Evolutionary conservation across 2,113 vertebrate species (phyloP).

Genomic region (Caloenas nicobarica): DNA sequence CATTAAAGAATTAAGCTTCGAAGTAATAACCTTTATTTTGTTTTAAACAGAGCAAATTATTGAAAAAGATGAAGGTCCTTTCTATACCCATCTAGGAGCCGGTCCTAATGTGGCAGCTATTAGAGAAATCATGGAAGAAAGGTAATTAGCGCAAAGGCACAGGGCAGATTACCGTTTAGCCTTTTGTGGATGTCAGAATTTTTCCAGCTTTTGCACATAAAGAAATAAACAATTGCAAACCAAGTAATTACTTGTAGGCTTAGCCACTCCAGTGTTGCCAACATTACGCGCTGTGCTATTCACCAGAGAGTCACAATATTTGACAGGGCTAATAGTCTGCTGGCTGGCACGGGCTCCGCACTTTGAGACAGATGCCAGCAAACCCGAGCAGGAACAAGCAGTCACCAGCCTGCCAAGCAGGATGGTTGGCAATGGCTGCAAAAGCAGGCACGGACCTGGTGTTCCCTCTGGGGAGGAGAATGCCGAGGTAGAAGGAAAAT

Average conservation of each 20-base stretch:
- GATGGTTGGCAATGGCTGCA: background rate
- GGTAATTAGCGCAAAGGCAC: slow-evolving; percentile 84
- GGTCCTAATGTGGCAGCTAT: slow-evolving; percentile 91
- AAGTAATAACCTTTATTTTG: slow-evolving; percentile 78
- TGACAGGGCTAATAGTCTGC: slow-evolving; percentile 72
- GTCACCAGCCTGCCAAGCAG: slow-evolving; percentile 58
- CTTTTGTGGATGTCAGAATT: slow-evolving; percentile 74
- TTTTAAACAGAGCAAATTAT: slow-evolving; percentile 94
- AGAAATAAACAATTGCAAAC: slow-evolving; percentile 74
- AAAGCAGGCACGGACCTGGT: slow-evolving; percentile 8
- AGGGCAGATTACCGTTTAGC: slow-evolving; percentile 74
- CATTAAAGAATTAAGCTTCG: slow-evolving; percentile 65
- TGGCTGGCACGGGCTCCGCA: slow-evolving; percentile 66
- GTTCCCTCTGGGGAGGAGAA: background rate
- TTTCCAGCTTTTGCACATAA: slow-evolving; percentile 72
- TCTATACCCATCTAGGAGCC: slow-evolving; percentile 98
- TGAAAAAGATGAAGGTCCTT: slow-evolving; percentile 98
- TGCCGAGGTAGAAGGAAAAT: background rate
- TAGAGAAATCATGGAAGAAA: slow-evolving; percentile 94
- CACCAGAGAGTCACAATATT: slow-evolving; percentile 76
- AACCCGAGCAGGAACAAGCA: slow-evolving; percentile 54
- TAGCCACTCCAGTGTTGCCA: slow-evolving; percentile 68
- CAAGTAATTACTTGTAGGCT: slow-evolving; percentile 73
- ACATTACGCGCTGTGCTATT: slow-evolving; percentile 63
- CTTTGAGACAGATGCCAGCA: slow-evolving; percentile 63